Evolutionary conservation across 2,113 vertebrate genomes (phyloP).

Genomic region (Jaculus jaculus): DNA sequence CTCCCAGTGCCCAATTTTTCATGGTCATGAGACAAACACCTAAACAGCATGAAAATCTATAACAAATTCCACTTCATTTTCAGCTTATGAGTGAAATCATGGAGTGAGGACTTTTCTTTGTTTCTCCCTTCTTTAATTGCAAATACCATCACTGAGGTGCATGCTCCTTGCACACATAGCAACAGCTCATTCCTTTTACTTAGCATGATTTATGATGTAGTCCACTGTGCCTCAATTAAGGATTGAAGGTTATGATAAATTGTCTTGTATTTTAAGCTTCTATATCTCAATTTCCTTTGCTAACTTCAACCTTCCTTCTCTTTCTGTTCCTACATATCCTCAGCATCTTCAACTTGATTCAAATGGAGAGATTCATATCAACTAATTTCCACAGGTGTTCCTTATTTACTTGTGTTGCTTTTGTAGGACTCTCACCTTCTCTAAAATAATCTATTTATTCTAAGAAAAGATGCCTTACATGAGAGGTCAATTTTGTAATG

Average conservation of each 20-base stretch:
- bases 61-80: not conserved
- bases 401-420: not conserved
- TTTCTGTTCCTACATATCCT: not conserved
- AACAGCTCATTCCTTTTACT: not conserved
- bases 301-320: not conserved
- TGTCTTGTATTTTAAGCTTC: not conserved
- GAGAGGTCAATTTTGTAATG: not conserved
- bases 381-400: not conserved
- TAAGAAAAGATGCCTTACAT: not conserved
- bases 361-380: not conserved
- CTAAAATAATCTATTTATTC: not conserved
- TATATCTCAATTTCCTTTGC: not conserved
- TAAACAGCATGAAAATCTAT: too few species aligned
- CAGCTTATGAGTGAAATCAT: not conserved
- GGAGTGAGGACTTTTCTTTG: not conserved
- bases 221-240: not conserved
- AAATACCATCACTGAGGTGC: slow-evolving; percentile 2
- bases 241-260: not conserved
- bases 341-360: not conserved
- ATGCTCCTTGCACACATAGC: not conserved
- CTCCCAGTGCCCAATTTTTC: too few species aligned
- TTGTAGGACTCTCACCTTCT: not conserved
- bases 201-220: not conserved
- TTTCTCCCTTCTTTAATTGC: slow-evolving; percentile 15
- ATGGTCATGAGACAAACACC: too few species aligned